A percentile compares a stretch with the other conserved stretches of the same genome.
phyloP scores from a whole-genome alignment of 2,113 vertebrate genomes.

The Brachyhypopomus occidentalis region DNA sequence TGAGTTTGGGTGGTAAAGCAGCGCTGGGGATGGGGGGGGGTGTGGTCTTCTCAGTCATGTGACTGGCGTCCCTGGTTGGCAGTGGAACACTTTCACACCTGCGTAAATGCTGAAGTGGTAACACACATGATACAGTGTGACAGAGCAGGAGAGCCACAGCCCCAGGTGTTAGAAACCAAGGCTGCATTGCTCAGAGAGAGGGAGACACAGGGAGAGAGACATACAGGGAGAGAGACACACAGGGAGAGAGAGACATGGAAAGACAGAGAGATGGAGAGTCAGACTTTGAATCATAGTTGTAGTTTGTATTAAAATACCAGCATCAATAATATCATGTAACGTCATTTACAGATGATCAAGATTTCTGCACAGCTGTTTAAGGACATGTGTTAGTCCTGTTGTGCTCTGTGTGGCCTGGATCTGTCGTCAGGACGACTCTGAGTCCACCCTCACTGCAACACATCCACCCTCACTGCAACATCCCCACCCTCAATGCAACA shows the following conservation, averaged over 20 bases:
- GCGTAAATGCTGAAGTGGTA: not conserved
- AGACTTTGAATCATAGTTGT: not conserved
- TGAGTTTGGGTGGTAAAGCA: no score
- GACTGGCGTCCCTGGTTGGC: not conserved
- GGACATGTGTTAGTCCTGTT: no score
- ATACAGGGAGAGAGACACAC: not conserved
- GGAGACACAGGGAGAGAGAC: slow-evolving; percentile 45
- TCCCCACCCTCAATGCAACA: no score
- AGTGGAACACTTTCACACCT: not conserved
- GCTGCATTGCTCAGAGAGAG: slow-evolving; percentile 25
- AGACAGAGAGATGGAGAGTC: slow-evolving; percentile 13
- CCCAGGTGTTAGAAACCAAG: not conserved
- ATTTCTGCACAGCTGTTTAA: no score
- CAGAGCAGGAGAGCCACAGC: not conserved
- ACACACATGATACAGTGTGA: not conserved
- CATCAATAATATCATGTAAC: no score
- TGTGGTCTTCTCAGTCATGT: not conserved
- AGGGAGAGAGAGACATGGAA: not conserved
- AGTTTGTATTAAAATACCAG: no score
- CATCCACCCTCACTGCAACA: no score
- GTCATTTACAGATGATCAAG: no score
- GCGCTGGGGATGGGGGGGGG: no score
- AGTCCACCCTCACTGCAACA: no score
- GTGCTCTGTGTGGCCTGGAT: no score
- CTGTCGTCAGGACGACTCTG: no score